These are phyloP conservation scores for Siniperca chuatsi DNA, from an alignment of 2,113 vertebrate species.

Conservation along the genomic window DNA sequence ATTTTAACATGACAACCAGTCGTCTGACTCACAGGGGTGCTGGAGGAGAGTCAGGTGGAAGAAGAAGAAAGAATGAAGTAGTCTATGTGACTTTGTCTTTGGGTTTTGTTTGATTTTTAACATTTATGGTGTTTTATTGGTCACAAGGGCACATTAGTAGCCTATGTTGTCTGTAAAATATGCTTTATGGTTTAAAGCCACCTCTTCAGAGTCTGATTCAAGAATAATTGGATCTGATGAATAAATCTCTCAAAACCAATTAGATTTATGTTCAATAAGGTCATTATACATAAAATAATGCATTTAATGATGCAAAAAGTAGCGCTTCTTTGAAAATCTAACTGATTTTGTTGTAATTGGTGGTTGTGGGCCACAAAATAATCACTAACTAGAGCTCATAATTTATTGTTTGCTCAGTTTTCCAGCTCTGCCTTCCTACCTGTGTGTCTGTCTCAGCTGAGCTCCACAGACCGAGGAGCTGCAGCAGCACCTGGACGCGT, in stretches of 20 bases:
- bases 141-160: neutral
- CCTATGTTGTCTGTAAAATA: neutral
- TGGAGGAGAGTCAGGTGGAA: conserved; percentile 65
- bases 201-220: neutral
- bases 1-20: conserved; percentile 55
- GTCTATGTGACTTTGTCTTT: neutral
- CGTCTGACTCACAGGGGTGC: conserved; percentile 52
- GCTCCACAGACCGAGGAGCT: neutral
- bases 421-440: no score
- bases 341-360: neutral
- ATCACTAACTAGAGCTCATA: neutral
- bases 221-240: no score
- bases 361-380: neutral
- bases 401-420: neutral
- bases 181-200: neutral
- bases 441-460: conserved; percentile 15
- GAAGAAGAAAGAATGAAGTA: neutral
- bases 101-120: neutral
- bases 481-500: conserved; percentile 55
- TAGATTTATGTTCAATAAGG: neutral
- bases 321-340: neutral
- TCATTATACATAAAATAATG: neutral
- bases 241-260: no score
- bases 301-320: neutral
- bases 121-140: no score